These are phyloP conservation scores for Halcyon chelicuti DNA, from an alignment of 2,797 vertebrate species.

Conservation along the genomic window DNA sequence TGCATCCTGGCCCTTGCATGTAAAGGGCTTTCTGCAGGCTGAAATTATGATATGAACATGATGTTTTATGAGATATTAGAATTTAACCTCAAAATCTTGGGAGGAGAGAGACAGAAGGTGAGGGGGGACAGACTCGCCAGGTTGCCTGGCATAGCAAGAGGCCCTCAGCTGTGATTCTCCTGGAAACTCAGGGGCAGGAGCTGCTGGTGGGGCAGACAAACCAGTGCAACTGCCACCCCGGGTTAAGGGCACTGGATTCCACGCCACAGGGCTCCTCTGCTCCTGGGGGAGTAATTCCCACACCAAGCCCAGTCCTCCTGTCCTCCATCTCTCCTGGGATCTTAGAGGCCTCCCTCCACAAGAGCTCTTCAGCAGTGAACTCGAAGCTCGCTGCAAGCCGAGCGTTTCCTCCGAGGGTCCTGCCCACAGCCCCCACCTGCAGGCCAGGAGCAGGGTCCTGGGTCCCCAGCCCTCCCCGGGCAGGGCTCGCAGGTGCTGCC, in stretches of 20 bases:
- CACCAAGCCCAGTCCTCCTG: accelerated
- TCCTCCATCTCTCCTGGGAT: not conserved
- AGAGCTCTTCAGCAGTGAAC: not conserved
- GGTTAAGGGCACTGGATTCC: not conserved
- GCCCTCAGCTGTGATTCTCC: not conserved
- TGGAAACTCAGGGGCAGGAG: not conserved
- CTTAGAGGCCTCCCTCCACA: not conserved
- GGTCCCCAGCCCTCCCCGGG: not conserved
- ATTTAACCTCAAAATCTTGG: slow-evolving; percentile 19
- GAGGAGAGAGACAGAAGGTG: not conserved
- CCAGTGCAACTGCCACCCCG: not conserved
- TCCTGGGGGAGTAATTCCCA: not conserved
- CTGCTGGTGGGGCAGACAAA: not conserved
- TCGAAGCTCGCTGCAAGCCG: not conserved
- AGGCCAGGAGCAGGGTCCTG: not conserved
- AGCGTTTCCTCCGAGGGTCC: not conserved
- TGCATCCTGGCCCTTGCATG: slow-evolving; percentile 15
- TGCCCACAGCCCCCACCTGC: not conserved
- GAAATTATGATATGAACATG: slow-evolving; percentile 64
- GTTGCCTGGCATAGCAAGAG: not conserved
- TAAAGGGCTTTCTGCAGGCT: slow-evolving; percentile 52
- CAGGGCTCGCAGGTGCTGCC: accelerated
- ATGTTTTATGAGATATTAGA: slow-evolving; percentile 66
- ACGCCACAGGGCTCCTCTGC: not conserved
- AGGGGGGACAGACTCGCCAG: not conserved